Evolutionary conservation across 2,113 vertebrate species (phyloP).

Genomic region (Bathybates hornii): DNA sequence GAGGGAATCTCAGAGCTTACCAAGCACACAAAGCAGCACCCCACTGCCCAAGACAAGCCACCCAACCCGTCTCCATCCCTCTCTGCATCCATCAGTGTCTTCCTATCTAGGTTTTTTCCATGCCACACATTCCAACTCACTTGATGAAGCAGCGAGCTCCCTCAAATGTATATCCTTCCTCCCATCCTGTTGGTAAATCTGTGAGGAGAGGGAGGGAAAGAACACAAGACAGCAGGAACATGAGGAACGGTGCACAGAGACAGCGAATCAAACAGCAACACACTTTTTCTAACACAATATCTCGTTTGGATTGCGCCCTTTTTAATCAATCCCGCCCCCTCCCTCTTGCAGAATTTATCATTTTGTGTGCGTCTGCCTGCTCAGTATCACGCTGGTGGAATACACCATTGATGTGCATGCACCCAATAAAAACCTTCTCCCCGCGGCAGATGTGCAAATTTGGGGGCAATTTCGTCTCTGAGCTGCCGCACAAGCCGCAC

Average conservation of each 20-base stretch:
- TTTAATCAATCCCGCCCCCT: neutral
- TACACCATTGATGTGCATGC: neutral
- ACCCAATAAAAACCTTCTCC: neutral
- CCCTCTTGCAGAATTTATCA: neutral
- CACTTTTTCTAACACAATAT: neutral
- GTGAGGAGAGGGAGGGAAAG: conserved; percentile 30
- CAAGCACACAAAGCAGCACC: conserved; percentile 33
- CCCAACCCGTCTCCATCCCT: neutral
- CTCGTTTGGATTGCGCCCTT: neutral
- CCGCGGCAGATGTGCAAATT: neutral
- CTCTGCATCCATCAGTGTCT: neutral
- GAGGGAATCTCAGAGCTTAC: conserved; percentile 1
- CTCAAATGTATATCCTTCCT: conserved; percentile 97
- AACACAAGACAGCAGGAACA: neutral
- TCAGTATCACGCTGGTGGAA: neutral
- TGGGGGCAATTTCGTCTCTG: neutral
- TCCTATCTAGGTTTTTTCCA: neutral
- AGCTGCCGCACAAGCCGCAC: neutral
- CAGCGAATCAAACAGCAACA: neutral
- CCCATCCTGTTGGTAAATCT: conserved; percentile 98
- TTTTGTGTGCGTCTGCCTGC: neutral
- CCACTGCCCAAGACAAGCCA: neutral
- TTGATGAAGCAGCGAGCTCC: conserved; percentile 98
- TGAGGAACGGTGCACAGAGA: neutral
- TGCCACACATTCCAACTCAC: conserved; percentile 86